These are phyloP conservation scores for Turnix velox DNA, from an alignment of 2,113 vertebrate species.

Conservation along the genomic window DNA sequence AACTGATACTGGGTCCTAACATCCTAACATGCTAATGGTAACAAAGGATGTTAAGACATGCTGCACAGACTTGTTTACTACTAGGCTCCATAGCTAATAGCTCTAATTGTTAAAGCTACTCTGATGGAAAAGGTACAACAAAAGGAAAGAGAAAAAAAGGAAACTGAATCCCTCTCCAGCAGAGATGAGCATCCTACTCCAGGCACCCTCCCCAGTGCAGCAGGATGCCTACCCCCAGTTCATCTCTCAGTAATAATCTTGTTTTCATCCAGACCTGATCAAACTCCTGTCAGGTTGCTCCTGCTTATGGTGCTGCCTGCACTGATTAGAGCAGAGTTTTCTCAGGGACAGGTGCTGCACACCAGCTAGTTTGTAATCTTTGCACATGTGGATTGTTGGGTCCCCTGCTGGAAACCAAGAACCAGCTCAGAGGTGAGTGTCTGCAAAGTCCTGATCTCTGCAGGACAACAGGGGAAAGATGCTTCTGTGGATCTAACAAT, in stretches of 20 bases:
- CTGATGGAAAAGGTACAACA: background rate
- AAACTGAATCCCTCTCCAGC: background rate
- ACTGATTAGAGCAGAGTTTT: accelerated
- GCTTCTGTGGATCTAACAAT: background rate
- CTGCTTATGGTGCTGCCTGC: background rate
- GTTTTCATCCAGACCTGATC: background rate
- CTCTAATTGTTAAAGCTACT: background rate
- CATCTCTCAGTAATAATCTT: background rate
- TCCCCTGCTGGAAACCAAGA: background rate
- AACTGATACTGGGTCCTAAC: background rate
- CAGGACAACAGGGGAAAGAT: background rate
- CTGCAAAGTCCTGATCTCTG: background rate
- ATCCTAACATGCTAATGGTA: background rate
- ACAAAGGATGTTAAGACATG: background rate
- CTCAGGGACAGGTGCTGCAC: background rate
- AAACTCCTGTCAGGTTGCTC: background rate
- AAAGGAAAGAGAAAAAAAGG: background rate
- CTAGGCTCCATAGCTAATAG: background rate
- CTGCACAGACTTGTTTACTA: background rate
- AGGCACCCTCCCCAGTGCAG: background rate
- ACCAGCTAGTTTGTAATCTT: background rate
- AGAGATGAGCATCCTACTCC: background rate
- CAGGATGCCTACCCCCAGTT: background rate
- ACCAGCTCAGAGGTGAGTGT: background rate
- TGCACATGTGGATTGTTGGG: accelerated